Percentiles rank a stretch among this genome's conserved stretches.
These are phyloP conservation scores for Drosophila sucinea DNA, from an alignment of 1,140 invertebrate species.

Conservation along the genomic window DNA sequence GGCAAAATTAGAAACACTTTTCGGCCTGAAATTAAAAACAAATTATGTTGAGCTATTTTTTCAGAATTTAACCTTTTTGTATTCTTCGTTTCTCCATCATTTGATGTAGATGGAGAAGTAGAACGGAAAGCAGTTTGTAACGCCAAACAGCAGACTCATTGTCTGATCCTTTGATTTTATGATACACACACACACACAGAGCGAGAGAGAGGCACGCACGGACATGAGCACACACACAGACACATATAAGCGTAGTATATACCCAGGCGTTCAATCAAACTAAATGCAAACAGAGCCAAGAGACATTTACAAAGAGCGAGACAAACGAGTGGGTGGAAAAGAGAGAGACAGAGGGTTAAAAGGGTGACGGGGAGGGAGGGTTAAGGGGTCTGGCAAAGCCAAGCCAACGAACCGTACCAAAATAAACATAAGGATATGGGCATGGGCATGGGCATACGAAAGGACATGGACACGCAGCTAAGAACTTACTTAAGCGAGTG, in stretches of 20 bases:
- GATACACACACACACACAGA: constrained; percentile 27
- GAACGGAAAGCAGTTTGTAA: not conserved
- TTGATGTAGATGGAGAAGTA: not conserved
- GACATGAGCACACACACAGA: constrained; percentile 1
- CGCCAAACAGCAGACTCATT: constrained; percentile 38
- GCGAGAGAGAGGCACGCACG: not conserved
- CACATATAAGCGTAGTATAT: constrained; percentile 19
- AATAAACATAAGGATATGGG: constrained; percentile 66
- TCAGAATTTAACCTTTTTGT: not conserved
- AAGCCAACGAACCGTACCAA: constrained; percentile 69
- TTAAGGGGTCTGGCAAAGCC: constrained; percentile 20
- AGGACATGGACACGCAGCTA: constrained; percentile 25
- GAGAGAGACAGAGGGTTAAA: not conserved
- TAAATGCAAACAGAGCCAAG: constrained; percentile 58
- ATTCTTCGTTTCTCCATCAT: too few relatives aligned
- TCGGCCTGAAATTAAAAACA: not conserved
- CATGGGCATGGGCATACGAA: constrained; percentile 15
- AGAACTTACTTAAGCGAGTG: constrained; percentile 74
- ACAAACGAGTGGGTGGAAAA: not conserved
- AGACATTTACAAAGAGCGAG: constrained; percentile 13
- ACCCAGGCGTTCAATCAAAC: constrained; percentile 63
- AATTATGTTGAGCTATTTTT: not conserved
- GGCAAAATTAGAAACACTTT: not conserved
- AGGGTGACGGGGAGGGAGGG: not conserved
- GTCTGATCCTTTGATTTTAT: constrained; percentile 65